Conservation (phyloP, 2,888 invertebrate genomes). For the Cryptops parisi region DNA sequence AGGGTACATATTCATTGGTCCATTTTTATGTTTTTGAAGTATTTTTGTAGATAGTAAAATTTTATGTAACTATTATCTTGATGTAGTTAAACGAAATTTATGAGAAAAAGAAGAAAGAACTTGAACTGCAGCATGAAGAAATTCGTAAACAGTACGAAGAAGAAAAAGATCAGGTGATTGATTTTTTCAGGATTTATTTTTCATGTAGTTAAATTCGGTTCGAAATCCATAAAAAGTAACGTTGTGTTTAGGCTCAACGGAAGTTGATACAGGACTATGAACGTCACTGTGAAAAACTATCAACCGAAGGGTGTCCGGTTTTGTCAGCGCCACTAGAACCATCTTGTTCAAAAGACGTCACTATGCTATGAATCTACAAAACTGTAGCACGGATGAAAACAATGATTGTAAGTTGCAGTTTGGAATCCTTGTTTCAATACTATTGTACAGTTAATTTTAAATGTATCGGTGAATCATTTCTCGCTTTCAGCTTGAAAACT, state of each 20-base stretch:
- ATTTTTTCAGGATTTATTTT: no score
- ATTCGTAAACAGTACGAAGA: slow-evolving; percentile 53
- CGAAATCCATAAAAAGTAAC: background rate
- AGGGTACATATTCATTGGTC: slow-evolving; percentile 8
- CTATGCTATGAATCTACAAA: slow-evolving; percentile 12
- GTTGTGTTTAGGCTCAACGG: background rate
- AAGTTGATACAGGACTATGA: slow-evolving; percentile 7
- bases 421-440: no score
- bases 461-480: no score
- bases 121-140: slow-evolving; percentile 62
- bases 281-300: slow-evolving; percentile 3
- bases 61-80: background rate
- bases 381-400: no score
- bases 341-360: slow-evolving; percentile 9
- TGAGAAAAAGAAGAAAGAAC: slow-evolving; percentile 56
- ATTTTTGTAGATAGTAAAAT: background rate
- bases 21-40: no score
- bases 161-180: slow-evolving; percentile 36
- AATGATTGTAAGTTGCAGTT: no score
- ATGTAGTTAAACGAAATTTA: slow-evolving; percentile 49
- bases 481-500: no score
- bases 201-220: no score
- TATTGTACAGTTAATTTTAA: no score
- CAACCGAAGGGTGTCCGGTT: slow-evolving; percentile 1
- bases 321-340: slow-evolving; percentile 6